Percentiles rank a stretch among this genome's conserved stretches.
Evolutionary conservation across 2,797 vertebrate genomes (phyloP).

Genomic region (Parauchenoglanis ngamensis): DNA sequence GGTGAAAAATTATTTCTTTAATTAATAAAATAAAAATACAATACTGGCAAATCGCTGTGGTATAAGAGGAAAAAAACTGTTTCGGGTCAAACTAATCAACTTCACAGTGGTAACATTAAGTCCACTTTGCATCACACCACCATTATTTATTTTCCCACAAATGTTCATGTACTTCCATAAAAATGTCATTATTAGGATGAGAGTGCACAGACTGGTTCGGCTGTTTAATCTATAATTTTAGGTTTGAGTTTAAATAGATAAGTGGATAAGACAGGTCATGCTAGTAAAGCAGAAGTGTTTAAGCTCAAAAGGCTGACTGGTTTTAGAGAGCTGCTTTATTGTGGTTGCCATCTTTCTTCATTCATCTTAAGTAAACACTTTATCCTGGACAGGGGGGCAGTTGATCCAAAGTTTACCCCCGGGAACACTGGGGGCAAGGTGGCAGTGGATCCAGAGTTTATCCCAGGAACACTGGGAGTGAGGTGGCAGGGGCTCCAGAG

Average conservation of each 20-base stretch:
- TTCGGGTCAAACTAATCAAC: background rate
- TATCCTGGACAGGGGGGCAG: background rate
- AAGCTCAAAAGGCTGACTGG: background rate
- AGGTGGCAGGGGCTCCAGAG: background rate
- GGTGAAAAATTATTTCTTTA: too few relatives aligned
- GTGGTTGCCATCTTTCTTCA: background rate
- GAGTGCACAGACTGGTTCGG: background rate
- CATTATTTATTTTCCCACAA: background rate
- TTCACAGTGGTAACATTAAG: background rate
- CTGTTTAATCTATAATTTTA: background rate
- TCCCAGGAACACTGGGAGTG: background rate
- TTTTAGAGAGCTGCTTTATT: background rate
- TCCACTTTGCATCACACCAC: background rate
- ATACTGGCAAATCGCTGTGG: background rate
- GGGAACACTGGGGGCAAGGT: background rate
- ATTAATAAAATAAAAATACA: background rate
- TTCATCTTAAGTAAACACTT: background rate
- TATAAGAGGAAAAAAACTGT: background rate
- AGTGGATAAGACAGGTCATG: constrained; percentile 2
- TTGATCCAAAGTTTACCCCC: background rate
- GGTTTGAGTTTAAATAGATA: background rate
- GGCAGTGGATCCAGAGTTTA: background rate
- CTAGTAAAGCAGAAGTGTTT: too few relatives aligned
- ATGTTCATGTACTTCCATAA: background rate
- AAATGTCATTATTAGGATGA: too few relatives aligned